phyloP scores from a whole-genome alignment of 2,113 vertebrate genomes.

The Pongo abelii region DNA sequence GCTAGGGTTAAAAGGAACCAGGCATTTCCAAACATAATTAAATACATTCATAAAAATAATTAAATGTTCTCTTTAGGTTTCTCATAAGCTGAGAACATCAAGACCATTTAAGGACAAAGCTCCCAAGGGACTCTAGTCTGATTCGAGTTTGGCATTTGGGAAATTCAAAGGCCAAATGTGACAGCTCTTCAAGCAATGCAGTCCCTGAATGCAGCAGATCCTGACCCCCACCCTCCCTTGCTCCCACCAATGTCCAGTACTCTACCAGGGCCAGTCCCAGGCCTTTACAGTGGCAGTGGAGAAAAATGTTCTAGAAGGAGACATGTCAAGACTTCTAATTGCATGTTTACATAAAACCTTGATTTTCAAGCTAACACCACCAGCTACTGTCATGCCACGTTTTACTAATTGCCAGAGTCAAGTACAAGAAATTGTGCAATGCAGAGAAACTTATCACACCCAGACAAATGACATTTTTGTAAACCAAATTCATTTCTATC shows the following conservation, averaged over 20 bases:
- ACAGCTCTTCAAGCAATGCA: neutral
- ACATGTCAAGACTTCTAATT: neutral
- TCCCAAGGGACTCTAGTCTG: neutral
- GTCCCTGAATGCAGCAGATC: neutral
- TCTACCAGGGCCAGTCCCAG: neutral
- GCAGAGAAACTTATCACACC: neutral
- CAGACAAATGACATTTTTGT: neutral
- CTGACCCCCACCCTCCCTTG: neutral
- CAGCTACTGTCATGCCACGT: neutral
- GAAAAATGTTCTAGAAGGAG: neutral
- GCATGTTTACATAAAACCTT: neutral
- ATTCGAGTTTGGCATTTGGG: neutral
- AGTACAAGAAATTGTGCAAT: neutral
- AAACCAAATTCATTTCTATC: neutral
- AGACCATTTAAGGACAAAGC: neutral
- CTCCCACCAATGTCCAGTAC: neutral
- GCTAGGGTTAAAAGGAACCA: neutral
- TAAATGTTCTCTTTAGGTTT: neutral
- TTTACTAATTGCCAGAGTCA: neutral
- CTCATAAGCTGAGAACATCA: constrained; percentile 2
- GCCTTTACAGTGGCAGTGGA: neutral
- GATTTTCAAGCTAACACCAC: neutral
- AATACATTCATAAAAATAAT: constrained; percentile 30
- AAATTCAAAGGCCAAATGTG: neutral
- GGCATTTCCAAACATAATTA: constrained; percentile 4